Evolutionary conservation across 2,113 vertebrate genomes (phyloP).

Genomic region (Poecile atricapillus): DNA sequence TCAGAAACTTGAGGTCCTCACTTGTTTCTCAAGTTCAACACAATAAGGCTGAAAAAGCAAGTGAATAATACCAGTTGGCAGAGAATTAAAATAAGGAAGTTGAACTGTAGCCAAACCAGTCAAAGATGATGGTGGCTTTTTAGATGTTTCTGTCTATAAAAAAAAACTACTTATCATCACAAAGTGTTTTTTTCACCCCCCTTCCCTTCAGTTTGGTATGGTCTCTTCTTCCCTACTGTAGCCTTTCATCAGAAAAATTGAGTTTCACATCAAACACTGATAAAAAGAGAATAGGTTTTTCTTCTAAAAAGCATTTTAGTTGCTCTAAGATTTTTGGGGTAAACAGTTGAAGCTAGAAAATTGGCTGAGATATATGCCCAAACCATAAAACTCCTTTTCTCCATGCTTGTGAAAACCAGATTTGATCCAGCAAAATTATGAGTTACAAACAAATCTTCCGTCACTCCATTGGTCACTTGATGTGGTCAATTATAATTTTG

Average conservation of each 20-base stretch:
- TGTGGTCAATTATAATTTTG: conserved; percentile 17
- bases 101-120: not conserved
- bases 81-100: not conserved
- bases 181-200: not conserved
- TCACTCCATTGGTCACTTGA: not conserved
- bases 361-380: not conserved
- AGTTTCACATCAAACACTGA: not conserved
- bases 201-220: not conserved
- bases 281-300: not conserved
- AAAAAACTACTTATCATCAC: not conserved
- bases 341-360: not conserved
- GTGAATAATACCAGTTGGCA: not conserved
- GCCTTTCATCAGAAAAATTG: not conserved
- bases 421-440: not conserved
- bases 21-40: not conserved
- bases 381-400: not conserved
- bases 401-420: not conserved
- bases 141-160: not conserved
- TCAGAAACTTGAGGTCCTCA: not conserved
- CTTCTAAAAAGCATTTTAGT: not conserved
- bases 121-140: not conserved
- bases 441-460: not conserved
- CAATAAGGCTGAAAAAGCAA: not conserved
- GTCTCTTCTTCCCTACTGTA: not conserved
- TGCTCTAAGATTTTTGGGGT: not conserved